phyloP scores from a whole-genome alignment of 2,888 invertebrate species.

The Tethea ocularis region DNA sequence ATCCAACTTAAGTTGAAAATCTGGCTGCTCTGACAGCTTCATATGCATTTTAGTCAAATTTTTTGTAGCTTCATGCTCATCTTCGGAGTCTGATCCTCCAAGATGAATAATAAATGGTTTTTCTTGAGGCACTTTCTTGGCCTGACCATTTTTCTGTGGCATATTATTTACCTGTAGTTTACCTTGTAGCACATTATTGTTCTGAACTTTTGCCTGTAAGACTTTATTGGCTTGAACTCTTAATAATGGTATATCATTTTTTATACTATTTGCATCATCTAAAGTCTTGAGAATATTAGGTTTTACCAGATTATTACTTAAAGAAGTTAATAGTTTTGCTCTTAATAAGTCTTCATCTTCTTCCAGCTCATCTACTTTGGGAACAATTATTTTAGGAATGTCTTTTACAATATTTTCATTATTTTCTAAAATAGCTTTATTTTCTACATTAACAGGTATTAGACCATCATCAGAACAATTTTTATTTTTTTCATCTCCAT shows the following conservation, averaged over 20 bases:
- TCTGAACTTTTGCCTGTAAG: not conserved
- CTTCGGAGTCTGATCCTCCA: conserved; percentile 77
- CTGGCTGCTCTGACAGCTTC: conserved; percentile 68
- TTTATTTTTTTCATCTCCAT: conserved; percentile 67
- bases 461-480: conserved; percentile 36
- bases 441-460: conserved; percentile 20
- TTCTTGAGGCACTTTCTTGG: conserved; percentile 35
- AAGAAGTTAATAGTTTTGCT: conserved; percentile 83
- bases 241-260: conserved; percentile 35
- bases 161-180: not conserved
- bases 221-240: conserved; percentile 31
- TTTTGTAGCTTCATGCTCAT: conserved; percentile 78
- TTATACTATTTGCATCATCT: conserved; percentile 26
- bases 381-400: conserved; percentile 18
- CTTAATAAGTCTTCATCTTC: conserved; percentile 85
- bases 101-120: conserved; percentile 75
- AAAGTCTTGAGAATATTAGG: conserved; percentile 45
- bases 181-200: not conserved
- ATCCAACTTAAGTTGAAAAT: conserved; percentile 76
- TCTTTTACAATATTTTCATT: conserved; percentile 24
- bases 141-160: not conserved
- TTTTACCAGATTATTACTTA: conserved; percentile 78
- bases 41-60: conserved; percentile 80
- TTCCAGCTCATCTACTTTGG: conserved; percentile 71
- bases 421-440: conserved; percentile 19